These are phyloP conservation scores for Antheraea assamensis DNA, from an alignment of 2,888 invertebrate genomes.

Conservation along the genomic window DNA sequence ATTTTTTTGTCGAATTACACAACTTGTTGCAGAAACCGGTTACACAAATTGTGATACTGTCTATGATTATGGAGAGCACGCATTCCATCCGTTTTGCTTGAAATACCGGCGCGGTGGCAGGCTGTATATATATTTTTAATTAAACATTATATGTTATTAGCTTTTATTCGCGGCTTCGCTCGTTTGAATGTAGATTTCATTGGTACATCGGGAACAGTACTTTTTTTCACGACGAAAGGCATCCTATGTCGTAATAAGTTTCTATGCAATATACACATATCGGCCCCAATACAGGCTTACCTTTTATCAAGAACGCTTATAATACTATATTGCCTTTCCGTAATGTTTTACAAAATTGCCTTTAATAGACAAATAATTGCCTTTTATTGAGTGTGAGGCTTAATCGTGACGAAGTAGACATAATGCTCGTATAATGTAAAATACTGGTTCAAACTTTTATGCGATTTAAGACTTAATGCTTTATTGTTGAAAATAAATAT, in stretches of 20 bases:
- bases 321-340: neutral
- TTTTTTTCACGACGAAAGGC: no score
- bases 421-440: neutral
- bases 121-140: neutral
- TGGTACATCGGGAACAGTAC: no score
- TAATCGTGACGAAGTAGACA: neutral
- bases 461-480: neutral
- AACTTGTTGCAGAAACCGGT: conserved; percentile 14
- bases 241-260: no score
- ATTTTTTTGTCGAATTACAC: conserved; percentile 12
- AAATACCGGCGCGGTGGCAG: neutral
- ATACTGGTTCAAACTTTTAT: neutral
- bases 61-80: conserved; percentile 12
- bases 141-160: no score
- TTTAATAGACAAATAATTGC: neutral
- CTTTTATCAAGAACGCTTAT: neutral
- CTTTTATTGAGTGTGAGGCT: neutral
- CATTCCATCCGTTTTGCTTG: conserved; percentile 12
- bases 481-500: neutral
- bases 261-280: no score
- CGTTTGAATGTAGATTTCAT: no score
- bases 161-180: no score
- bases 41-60: conserved; percentile 15
- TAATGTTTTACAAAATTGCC: neutral
- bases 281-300: neutral